Base-by-base conservation (phyloP, 2,113 vertebrate genomes). In the Sclerurus mexicanus region DNA sequence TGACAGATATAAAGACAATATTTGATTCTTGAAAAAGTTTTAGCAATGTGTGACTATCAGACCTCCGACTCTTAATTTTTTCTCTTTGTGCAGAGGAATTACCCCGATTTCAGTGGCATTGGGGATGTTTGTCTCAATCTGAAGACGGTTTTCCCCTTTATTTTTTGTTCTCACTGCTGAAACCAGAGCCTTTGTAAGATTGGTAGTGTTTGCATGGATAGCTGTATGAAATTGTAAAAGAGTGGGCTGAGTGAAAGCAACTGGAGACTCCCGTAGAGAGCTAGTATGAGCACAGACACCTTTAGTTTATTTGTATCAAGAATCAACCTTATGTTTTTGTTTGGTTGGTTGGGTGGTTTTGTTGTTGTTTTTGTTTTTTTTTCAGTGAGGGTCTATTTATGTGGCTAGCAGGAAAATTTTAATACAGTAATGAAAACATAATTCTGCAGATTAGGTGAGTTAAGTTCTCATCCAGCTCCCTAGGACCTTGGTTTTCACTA, bases 41-140 rank as follows among this genome's bases (percentile, higher is more conserved):
- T 56, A 28, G 0, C 21, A 7, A 6, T 33, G 2, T 53, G 7
- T 55, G 19, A 31, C 5, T 11, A 30, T 30, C 9, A 69, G 24
- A 77, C 6, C 4, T 58, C 11, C 3, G 4, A 27, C 5, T 73
- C 17, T 44, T 2, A 0, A 8, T 10, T 17, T 49, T 14, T 4
- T 14, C 2, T 23, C 39, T 77, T 74, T 60, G 33, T 78, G 12
- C 4, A 27, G 15, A 81, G 9, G 3, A 73, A 13, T 66, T 74
- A 0, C 4, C 35, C 8, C 42, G 37, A 55, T 3, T 16, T 40
- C 28, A 33, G n/a, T 68, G 59, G 1, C 22, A 27, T 3, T 30
- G 53, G 62, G 5, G 14, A n/a, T 15, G 2, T 15, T 88, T 52
- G 27, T 37, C 20, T 77, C 2, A 1, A 39, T 33, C 21, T 72